A percentile compares a stretch with the other conserved stretches of the same genome.
Conservation (phyloP, 2,113 vertebrate species). For the Solenodon paradoxus region DNA sequence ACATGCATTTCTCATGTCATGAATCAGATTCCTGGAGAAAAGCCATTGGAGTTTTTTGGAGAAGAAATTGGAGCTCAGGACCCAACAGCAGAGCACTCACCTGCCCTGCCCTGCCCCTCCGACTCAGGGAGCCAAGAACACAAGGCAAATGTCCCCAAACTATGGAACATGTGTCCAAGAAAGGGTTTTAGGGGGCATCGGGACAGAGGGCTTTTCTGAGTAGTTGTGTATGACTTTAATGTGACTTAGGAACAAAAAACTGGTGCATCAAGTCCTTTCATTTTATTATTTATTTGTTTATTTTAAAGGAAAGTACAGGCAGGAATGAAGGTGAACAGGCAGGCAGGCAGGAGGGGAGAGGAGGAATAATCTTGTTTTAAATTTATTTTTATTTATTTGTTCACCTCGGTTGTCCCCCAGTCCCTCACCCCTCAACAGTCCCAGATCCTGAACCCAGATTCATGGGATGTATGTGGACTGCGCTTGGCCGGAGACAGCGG, state of each 20-base stretch:
- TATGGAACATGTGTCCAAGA: background rate
- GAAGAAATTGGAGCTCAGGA: background rate
- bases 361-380: too few species aligned
- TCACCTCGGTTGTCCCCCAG: too few species aligned
- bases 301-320: too few species aligned
- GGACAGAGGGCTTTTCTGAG: background rate
- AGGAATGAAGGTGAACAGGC: too few species aligned
- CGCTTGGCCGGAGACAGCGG: too few species aligned
- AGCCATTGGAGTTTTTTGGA: background rate
- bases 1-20: background rate
- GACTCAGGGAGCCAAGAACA: background rate
- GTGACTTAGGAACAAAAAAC: background rate
- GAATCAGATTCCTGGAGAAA: background rate
- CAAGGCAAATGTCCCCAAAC: background rate
- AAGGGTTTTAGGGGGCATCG: background rate
- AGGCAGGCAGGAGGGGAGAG: too few species aligned
- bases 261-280: background rate
- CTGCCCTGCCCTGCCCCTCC: background rate
- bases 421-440: too few species aligned
- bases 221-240: background rate
- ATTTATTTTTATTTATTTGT: too few species aligned
- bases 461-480: too few species aligned
- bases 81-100: background rate
- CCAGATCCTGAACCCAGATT: too few species aligned
- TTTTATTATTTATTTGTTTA: too few species aligned